Evolutionary conservation across 2,797 vertebrate genomes (phyloP).

Genomic region (Gymnothorax reevesii): DNA sequence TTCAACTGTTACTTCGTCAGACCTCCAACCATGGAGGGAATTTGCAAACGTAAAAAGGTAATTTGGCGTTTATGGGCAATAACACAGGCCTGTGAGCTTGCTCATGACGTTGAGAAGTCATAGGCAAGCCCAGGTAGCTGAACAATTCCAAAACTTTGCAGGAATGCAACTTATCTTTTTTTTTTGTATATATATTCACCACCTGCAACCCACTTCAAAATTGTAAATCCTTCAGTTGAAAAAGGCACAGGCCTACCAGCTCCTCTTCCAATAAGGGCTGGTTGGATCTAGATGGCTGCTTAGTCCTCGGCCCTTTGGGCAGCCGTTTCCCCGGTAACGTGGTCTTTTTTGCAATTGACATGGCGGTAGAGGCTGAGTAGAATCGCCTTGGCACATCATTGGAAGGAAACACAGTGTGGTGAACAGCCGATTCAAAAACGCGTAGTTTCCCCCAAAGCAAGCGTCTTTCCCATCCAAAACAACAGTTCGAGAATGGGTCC

Average conservation of each 20-base stretch:
- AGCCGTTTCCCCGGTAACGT: slow-evolving; percentile 73
- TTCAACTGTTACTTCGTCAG: too few relatives aligned
- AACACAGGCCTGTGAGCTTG: neutral
- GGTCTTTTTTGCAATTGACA: slow-evolving; percentile 71
- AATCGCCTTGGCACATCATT: slow-evolving; percentile 51
- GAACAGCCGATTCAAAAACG: neutral
- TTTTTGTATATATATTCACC: too few relatives aligned
- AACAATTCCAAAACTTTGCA: neutral
- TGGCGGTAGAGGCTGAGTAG: slow-evolving; percentile 67
- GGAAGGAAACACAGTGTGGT: neutral
- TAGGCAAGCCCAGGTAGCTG: neutral
- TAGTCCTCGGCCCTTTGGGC: slow-evolving; percentile 90
- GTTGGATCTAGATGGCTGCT: slow-evolving; percentile 91
- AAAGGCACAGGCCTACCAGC: slow-evolving; percentile 67
- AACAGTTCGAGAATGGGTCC: slow-evolving; percentile 27
- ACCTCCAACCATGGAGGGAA: too few relatives aligned
- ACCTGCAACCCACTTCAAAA: neutral
- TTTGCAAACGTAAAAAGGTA: neutral
- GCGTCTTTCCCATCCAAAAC: neutral
- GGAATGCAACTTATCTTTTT: neutral
- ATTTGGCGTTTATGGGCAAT: neutral
- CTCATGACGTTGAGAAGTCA: neutral
- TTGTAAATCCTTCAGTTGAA: neutral
- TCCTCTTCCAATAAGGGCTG: slow-evolving; percentile 73
- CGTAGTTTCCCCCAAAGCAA: neutral